Percentiles rank a stretch among this genome's conserved stretches.
phyloP scores from a whole-genome alignment of 2,113 vertebrate genomes.

The Vidua macroura region DNA sequence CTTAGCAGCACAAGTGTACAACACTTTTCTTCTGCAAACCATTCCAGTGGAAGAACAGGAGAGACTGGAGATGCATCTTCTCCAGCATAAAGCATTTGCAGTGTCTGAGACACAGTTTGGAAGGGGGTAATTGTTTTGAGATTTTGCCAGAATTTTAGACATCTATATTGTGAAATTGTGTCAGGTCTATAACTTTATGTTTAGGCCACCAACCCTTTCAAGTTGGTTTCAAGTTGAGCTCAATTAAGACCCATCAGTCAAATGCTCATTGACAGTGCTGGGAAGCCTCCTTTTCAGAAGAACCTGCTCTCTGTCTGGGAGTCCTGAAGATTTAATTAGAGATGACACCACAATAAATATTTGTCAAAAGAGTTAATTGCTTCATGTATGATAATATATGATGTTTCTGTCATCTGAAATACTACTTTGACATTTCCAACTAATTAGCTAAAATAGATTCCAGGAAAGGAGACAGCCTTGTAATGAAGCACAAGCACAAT shows the following conservation, averaged over 20 bases:
- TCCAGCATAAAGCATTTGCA: not conserved
- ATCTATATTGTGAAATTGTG: not conserved
- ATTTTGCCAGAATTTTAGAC: constrained; percentile 5
- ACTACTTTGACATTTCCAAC: constrained; percentile 69
- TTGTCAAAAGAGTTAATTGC: constrained; percentile 57
- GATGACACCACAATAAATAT: constrained; percentile 47
- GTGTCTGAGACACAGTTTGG: not conserved
- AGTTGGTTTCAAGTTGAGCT: not conserved
- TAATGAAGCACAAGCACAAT: constrained; percentile 45
- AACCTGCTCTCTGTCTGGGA: constrained; percentile 11
- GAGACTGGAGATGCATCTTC: not conserved
- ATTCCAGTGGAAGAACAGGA: not conserved
- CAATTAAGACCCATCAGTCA: constrained; percentile 32
- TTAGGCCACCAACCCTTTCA: not conserved
- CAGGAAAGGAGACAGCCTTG: constrained; percentile 49
- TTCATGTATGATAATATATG: constrained; percentile 33
- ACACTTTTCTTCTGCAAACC: not conserved
- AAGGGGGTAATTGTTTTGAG: not conserved
- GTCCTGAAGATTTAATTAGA: constrained; percentile 32
- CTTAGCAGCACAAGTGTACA: not conserved
- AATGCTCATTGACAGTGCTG: not conserved
- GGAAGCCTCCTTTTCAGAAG: not conserved
- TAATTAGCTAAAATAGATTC: constrained; percentile 74
- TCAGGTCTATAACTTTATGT: not conserved
- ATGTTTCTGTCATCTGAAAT: constrained; percentile 57